A percentile compares a stretch with the other conserved stretches of the same genome.
phyloP scores from a whole-genome alignment of 2,113 vertebrate species.

The Myotis yumanensis region DNA sequence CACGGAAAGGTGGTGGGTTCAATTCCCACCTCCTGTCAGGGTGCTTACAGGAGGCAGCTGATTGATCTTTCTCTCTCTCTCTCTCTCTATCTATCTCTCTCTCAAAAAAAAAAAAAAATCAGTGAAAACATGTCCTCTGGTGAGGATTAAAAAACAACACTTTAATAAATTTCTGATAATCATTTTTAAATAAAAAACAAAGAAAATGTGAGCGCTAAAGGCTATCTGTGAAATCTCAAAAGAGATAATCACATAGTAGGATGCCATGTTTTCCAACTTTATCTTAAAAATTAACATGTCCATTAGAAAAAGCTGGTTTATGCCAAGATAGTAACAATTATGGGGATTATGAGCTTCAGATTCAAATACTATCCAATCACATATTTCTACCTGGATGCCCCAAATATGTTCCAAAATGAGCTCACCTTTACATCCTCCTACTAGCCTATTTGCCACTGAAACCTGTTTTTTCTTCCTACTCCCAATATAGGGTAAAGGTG shows the following conservation, averaged over 20 bases:
- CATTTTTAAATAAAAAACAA: neutral
- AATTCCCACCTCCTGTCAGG: neutral
- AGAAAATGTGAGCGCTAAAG: slow-evolving; percentile 33
- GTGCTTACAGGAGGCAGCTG: neutral
- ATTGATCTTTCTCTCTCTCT: neutral
- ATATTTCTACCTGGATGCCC: neutral
- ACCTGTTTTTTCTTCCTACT: neutral
- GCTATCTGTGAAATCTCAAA: neutral
- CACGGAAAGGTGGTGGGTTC: neutral
- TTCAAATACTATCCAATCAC: neutral
- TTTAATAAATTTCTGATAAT: neutral
- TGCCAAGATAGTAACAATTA: neutral
- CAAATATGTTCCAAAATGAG: neutral
- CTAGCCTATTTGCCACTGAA: neutral
- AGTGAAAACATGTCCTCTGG: no score
- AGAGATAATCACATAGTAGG: slow-evolving; percentile 10
- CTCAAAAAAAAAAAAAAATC: no score
- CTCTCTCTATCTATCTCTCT: neutral
- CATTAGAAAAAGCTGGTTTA: neutral
- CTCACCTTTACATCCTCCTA: neutral
- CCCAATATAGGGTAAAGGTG: neutral
- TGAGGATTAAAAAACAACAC: neutral
- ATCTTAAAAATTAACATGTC: slow-evolving; percentile 31
- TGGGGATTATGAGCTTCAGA: neutral
- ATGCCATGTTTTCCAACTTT: slow-evolving; percentile 25